Percentiles rank a stretch among this genome's conserved stretches.
These are phyloP conservation scores for Elephantulus edwardii DNA, from an alignment of 2,113 vertebrate species.

Conservation along the genomic window DNA sequence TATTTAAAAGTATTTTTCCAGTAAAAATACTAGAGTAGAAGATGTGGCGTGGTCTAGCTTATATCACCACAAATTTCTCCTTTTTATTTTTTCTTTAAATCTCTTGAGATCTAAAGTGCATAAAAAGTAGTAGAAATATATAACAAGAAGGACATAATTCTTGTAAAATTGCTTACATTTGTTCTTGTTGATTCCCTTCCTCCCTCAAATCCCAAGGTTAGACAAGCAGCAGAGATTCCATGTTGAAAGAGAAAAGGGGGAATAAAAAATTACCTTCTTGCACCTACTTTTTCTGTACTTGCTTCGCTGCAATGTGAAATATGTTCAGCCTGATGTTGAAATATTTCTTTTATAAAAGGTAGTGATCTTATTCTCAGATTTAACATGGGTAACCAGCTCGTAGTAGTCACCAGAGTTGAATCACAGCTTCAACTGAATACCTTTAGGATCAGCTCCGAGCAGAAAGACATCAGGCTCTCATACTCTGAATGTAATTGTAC, in stretches of 20 bases:
- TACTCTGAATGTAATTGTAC: background rate
- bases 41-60: background rate
- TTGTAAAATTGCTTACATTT: background rate
- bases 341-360: background rate
- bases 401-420: background rate
- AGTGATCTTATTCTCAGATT: background rate
- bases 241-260: background rate
- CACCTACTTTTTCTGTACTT: background rate
- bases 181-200: background rate
- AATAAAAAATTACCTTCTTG: background rate
- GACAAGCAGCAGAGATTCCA: background rate
- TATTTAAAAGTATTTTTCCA: conserved; percentile 4
- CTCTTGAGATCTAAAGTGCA: background rate
- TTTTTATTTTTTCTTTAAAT: background rate
- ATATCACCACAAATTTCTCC: background rate
- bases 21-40: background rate
- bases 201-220: background rate
- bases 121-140: background rate
- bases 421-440: background rate
- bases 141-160: background rate
- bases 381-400: background rate
- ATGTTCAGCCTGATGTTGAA: background rate
- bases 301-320: background rate
- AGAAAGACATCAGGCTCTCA: background rate
- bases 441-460: background rate